Evolutionary conservation across 2,888 invertebrate species (phyloP).

Genomic region (Noctua fimbriata): DNA sequence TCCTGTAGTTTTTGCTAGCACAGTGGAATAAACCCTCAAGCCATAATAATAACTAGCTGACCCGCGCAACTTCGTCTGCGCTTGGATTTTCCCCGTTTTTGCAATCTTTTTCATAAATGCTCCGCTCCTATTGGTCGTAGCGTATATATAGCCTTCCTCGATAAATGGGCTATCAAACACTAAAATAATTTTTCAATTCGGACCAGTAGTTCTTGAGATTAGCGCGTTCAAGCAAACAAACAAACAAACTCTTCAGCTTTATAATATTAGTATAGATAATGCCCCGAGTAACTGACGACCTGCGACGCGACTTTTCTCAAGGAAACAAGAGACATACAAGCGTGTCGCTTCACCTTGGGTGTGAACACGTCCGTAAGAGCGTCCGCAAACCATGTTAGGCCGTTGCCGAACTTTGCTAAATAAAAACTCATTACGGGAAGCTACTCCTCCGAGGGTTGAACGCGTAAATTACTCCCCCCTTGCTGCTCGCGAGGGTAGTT

Average conservation of each 20-base stretch:
- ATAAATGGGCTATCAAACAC: too few relatives aligned
- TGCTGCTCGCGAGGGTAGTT: conserved; percentile 58
- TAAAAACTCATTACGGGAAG: conserved; percentile 69
- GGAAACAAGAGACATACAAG: not conserved
- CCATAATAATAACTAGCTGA: not conserved
- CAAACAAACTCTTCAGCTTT: too few relatives aligned
- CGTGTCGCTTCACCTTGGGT: not conserved
- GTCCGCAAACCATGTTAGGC: conserved; percentile 27
- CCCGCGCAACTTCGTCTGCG: too few relatives aligned
- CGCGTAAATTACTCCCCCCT: conserved; percentile 62
- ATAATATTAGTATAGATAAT: too few relatives aligned
- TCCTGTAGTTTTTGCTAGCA: not conserved
- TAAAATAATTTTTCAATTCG: too few relatives aligned
- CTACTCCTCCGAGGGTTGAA: conserved; percentile 49
- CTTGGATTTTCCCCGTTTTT: too few relatives aligned
- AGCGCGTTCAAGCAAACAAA: too few relatives aligned
- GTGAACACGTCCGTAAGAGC: conserved; percentile 12
- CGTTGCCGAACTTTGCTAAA: conserved; percentile 60
- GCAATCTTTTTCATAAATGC: too few relatives aligned
- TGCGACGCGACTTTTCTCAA: not conserved
- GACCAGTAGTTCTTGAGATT: too few relatives aligned
- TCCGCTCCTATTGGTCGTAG: too few relatives aligned
- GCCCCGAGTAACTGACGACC: not conserved
- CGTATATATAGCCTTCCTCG: too few relatives aligned
- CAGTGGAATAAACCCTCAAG: not conserved